Evolutionary conservation across 92 coral and sea anemone species (phyloP), one percentile per base, ranked within the genome.

Genomic region (Parazoanthus atlanticus): DNA sequence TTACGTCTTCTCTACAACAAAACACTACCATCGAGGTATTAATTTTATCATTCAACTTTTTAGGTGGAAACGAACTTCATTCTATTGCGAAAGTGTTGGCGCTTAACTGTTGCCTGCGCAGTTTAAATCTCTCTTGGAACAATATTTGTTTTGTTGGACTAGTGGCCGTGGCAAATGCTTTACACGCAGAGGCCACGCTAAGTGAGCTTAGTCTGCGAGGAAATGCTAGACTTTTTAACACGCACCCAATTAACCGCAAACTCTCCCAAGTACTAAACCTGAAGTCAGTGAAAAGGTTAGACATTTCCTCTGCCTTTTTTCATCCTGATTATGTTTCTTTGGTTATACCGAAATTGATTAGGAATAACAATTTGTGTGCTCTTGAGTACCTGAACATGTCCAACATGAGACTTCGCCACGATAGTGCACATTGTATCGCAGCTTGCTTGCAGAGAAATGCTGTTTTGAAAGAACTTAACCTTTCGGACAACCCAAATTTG

Each of bases 1-100:
- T 84, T 41, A 70, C 78, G 5, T 26, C 26, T 46, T 84, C 87
- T 23, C 34, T 84, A 29, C 87, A 84, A 32, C 46, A 23, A 25
- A 46, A 84, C 78, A 70, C 64, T 19, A 84, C 87, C 28, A 84
- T 84, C 77, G 30, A 84, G 25, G 46, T n/a, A 9, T 46, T 84
- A 10, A 41, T 1, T 70, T 43, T 84, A 17, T 41, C 78, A 12
- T 69, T 69, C 8, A 69, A 84, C 28, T 2, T 0, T 26, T 41
- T 84, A 38, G 87, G 78, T 19, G 65, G 17, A 8, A 11, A 26
- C 17, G 3, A 29, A 29, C 66, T 84, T 29, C 15, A 41, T 52
- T 43, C 78, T 3, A 13, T 6, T 46, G 74, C 78, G 28, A 5
- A 46, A 43, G 43, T 84, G 65, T 31, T 84, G 32, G 28, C 12